These are phyloP conservation scores for Battus philenor DNA, from an alignment of 1,140 invertebrate species.

Conservation along the genomic window DNA sequence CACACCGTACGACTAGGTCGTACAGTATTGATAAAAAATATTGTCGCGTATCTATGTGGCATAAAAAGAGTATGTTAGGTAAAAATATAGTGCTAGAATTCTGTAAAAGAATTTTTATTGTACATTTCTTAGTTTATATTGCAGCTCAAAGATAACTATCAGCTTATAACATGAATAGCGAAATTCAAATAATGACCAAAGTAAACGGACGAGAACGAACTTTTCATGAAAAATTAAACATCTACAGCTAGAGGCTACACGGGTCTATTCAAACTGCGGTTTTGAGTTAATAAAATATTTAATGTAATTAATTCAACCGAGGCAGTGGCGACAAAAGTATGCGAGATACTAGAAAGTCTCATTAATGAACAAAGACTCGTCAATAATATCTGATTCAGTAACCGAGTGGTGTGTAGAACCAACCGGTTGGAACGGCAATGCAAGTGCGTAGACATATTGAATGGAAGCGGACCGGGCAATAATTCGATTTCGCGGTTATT, in stretches of 20 bases:
- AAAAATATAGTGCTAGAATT: too few species aligned
- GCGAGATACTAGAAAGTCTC: not conserved
- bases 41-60: too few species aligned
- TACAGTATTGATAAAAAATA: too few species aligned
- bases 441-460: constrained; percentile 48
- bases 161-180: not conserved
- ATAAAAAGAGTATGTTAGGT: too few species aligned
- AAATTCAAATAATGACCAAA: not conserved
- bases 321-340: not conserved
- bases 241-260: not conserved
- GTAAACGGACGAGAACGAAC: not conserved
- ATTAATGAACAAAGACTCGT: constrained; percentile 1
- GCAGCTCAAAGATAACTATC: too few species aligned
- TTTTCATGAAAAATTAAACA: not conserved
- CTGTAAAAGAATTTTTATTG: too few species aligned
- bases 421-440: constrained; percentile 42
- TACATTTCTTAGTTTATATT: too few species aligned
- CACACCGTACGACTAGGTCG: too few species aligned
- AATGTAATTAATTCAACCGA: not conserved
- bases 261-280: not conserved
- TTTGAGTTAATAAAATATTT: not conserved
- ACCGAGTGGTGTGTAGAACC: constrained; percentile 33
- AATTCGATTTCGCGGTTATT: constrained; percentile 69
- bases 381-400: constrained; percentile 36
- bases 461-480: constrained; percentile 47